Evolutionary conservation across 1,140 invertebrate species (phyloP), one percentile per base, ranked within the genome.

Genomic region (Brachystomella parvula): DNA sequence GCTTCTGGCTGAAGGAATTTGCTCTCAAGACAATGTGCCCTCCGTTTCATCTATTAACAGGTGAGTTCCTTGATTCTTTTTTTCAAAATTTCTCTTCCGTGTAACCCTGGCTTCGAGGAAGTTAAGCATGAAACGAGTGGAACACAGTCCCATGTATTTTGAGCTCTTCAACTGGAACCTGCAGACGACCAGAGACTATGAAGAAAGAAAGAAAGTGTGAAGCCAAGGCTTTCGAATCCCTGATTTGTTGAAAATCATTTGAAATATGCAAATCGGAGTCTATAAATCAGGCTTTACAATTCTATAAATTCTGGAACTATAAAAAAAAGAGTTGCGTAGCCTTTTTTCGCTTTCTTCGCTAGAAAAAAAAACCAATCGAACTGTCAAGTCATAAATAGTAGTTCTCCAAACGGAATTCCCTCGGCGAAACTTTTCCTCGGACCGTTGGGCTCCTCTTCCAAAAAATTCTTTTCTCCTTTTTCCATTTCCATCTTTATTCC

Each of bases 21-120:
- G 96, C 80, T 94, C 94, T 62, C 92, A 96, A 78, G 96, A 98
- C 79, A 98, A 97, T 80, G 96, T 98, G 70, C 96, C 96, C 76
- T 96, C 92, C 75, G 96, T 99, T 66, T 96, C 93, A 71, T 98
- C 94, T 71, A 99, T 99, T 75, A 99, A 99, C 82, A 90, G 96
- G 94, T 97, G 81, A 87, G 84, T 17, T 53, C 44, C 24, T 63
- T 30, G 21, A 30, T 24, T 31, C 15, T 19, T 19, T n/a, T n/a
- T n/a, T n/a, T n/a, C n/a, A n/a, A n/a, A n/a, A n/a, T n/a, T n/a
- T n/a, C n/a, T n/a, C n/a, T n/a, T n/a, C n/a, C n/a, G n/a, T n/a
- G n/a, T n/a, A n/a, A n/a, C n/a, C n/a, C n/a, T n/a, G n/a, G n/a
- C n/a, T 24, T 24, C 9, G 39, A n/a, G 39, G 39, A 44, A 53